These are phyloP conservation scores for Centroberyx gerrardi DNA, from an alignment of 2,797 vertebrate species.

Conservation along the genomic window DNA sequence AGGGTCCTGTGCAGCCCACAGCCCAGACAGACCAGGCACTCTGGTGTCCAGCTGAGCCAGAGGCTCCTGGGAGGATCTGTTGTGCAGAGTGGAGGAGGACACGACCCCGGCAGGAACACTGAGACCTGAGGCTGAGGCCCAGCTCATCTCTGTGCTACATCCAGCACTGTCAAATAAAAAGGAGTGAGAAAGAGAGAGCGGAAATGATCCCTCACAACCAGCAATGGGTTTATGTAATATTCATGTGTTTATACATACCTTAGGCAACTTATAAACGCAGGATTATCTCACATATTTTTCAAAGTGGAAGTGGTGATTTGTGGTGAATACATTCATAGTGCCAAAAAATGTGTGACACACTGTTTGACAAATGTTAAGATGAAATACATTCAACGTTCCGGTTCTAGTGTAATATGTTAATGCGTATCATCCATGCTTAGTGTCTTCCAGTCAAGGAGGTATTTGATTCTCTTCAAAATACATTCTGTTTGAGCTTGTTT, in stretches of 20 bases:
- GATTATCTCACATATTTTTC: background rate
- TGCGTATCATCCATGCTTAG: background rate
- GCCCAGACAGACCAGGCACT: background rate
- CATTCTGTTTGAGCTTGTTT: conserved; percentile 46
- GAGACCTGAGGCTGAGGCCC: conserved; percentile 7
- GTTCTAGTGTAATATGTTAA: background rate
- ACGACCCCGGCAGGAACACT: background rate
- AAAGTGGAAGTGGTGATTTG: conserved; percentile 1
- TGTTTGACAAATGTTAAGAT: background rate
- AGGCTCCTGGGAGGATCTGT: background rate
- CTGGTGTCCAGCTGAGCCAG: background rate
- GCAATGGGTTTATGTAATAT: background rate
- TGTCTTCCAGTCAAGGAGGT: conserved; percentile 39
- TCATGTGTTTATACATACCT: background rate
- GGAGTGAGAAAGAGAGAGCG: background rate
- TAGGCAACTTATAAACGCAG: background rate
- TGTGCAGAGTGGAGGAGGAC: background rate
- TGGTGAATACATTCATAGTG: background rate
- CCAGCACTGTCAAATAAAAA: background rate
- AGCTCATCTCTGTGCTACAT: conserved; percentile 16
- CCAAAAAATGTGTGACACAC: background rate
- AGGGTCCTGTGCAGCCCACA: background rate
- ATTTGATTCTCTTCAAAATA: conserved; percentile 50
- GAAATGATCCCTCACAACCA: background rate
- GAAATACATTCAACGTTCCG: conserved; percentile 48